phyloP scores from a whole-genome alignment of 2,888 invertebrate species.

The Caenorhabditis wallacei region DNA sequence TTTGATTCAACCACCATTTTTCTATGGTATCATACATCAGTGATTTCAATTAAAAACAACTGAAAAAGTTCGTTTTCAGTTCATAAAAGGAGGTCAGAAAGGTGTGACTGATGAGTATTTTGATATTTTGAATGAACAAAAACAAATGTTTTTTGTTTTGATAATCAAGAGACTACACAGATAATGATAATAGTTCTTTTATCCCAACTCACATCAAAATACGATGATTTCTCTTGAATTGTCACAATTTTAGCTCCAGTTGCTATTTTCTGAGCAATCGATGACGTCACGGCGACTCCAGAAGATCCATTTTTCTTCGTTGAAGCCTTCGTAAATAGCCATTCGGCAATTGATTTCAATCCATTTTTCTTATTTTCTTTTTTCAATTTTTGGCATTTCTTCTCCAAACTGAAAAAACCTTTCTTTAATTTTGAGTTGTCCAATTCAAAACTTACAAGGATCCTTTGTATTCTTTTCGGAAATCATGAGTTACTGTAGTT shows the following conservation, averaged over 20 bases:
- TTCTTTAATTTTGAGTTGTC: background rate
- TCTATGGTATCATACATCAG: background rate
- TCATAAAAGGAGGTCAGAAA: background rate
- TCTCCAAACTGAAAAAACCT: conserved; percentile 62
- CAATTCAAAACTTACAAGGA: conserved; percentile 64
- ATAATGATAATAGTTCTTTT: no score
- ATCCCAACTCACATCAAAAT: conserved; percentile 57
- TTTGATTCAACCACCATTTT: conserved; percentile 10
- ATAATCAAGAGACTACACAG: no score
- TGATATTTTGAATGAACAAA: no score
- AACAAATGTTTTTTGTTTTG: no score
- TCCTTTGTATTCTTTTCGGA: conserved; percentile 70
- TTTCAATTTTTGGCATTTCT: conserved; percentile 47
- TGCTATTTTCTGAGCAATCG: conserved; percentile 20
- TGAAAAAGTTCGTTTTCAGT: background rate
- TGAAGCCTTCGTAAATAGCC: conserved; percentile 59
- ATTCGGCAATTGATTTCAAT: conserved; percentile 56
- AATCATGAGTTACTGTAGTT: conserved; percentile 58
- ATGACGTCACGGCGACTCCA: conserved; percentile 1
- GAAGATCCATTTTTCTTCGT: conserved; percentile 20
- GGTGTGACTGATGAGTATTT: no score
- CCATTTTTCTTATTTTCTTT: conserved; percentile 40
- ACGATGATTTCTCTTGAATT: conserved; percentile 39
- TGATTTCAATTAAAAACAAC: background rate
- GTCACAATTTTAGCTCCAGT: conserved; percentile 22